Evolutionary conservation across 2,113 vertebrate species (phyloP).

Genomic region (Callithrix jacchus): DNA sequence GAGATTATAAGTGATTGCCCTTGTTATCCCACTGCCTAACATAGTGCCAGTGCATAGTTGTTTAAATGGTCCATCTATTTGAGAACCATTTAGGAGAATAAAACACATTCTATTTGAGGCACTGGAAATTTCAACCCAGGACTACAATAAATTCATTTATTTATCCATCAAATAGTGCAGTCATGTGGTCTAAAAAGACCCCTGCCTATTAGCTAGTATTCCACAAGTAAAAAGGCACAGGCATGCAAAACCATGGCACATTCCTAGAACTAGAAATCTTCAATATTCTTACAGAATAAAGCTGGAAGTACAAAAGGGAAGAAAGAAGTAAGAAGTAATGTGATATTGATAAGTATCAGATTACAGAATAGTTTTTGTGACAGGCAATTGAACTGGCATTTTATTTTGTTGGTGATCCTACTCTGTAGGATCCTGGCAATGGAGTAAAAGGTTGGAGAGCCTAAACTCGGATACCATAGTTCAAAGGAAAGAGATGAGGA

Average conservation of each 20-base stretch:
- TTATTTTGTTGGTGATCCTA: neutral
- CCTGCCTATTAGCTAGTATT: neutral
- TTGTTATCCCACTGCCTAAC: constrained; percentile 2
- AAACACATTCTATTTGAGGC: neutral
- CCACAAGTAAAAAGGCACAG: neutral
- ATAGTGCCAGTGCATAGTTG: neutral
- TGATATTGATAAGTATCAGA: neutral
- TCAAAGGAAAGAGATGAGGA: neutral
- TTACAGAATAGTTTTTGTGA: neutral
- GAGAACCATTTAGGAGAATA: constrained; percentile 33
- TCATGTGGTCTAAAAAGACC: constrained; percentile 16
- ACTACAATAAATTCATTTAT: constrained; percentile 36
- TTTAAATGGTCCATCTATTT: constrained; percentile 15
- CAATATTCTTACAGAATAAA: neutral
- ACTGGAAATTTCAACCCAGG: constrained; percentile 1
- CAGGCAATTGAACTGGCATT: neutral
- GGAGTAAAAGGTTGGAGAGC: neutral
- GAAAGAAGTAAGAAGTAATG: neutral
- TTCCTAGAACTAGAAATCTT: neutral
- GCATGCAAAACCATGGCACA: neutral
- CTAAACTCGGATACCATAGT: neutral
- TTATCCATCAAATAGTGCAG: neutral
- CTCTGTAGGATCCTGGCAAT: neutral
- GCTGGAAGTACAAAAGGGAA: neutral
- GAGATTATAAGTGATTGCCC: neutral